Base-by-base conservation (phyloP, 2,113 vertebrate genomes). In the Myrmecobius fasciatus region DNA sequence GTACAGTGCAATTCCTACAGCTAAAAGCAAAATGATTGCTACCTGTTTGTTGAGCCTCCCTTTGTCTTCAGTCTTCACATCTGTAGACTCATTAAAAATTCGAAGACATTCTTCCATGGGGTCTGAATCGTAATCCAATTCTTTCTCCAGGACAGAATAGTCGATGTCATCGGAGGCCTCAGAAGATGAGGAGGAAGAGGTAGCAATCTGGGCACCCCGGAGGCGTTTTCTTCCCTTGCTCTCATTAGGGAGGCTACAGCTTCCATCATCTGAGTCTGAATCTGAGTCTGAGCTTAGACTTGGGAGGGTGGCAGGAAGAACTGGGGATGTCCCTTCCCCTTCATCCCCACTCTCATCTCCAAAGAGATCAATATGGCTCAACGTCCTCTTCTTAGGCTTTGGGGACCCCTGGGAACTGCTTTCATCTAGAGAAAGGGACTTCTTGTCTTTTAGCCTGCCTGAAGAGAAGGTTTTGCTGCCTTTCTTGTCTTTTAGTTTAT, bases 91-190 rank as follows among this genome's bases (percentile, higher is more conserved):
- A 0, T 99, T 99, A 97, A 99, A 99, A 95, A 99, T 99, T 95
- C 99, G 97, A 53, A 99, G 98, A 94, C 99, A 99, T 97, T 99
- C 99, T 96, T 99, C 99, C 99, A 99, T 99, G 0, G 99, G 99
- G 95, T 99, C 99, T 0, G 99, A 99, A 95, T 99, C 99, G 0
- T 99, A 99, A 96, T 99, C 99, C 54, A 99, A 92, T 52, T 99
- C 99, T 53, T 98, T 99, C 97, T 99, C 99, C 52, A 99, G 98
- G 92, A 98, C 56, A 0, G 99, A 98, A 93, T 99, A 98, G 98
- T 99, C 99, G 1, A 99, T 97, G 3, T 98, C 98, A n/a, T 97
- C 95, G 6, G 95, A 96, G 0, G 98, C 96, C 0, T 97, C 97
- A 5, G 98, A 98, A 1, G 98, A 97, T 0, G 97, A 97, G 0